Evolutionary conservation across 2,797 vertebrate genomes (phyloP).

Genomic region (Chloroceryle amazona): DNA sequence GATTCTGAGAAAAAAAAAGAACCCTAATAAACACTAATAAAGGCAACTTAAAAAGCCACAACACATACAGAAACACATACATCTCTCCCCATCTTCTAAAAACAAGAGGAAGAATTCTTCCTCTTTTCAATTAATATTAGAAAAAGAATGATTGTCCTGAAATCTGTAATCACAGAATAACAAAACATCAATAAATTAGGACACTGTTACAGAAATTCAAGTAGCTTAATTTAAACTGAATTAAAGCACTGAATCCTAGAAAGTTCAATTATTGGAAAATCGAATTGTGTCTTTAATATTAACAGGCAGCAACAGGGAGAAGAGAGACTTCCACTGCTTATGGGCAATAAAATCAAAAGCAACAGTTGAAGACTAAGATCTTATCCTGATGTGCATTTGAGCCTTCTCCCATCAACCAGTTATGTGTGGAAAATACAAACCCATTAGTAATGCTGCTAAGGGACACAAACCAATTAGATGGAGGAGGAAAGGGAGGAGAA

Average conservation of each 20-base stretch:
- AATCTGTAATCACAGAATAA: not conserved
- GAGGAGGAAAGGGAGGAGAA: not conserved
- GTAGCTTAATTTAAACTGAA: not conserved
- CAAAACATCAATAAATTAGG: not conserved
- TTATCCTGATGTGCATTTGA: fast-evolving
- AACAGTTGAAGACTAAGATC: not conserved
- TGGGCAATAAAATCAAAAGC: not conserved
- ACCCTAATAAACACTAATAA: not conserved
- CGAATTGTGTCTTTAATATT: not conserved
- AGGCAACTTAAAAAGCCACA: not conserved
- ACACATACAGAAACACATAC: not conserved
- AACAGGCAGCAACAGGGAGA: not conserved
- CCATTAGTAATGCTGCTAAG: fast-evolving
- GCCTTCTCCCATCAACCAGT: not conserved
- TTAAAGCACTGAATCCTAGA: not conserved
- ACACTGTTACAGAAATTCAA: not conserved
- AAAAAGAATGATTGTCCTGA: not conserved
- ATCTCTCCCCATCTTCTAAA: not conserved
- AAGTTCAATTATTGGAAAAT: not conserved
- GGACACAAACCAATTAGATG: not conserved
- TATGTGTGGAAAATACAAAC: not conserved
- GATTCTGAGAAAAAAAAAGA: slow-evolving; percentile 87
- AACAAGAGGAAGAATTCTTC: not conserved
- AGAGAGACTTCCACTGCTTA: not conserved
- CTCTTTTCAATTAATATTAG: not conserved